Evolutionary conservation across 2,888 invertebrate species (phyloP), one percentile per base, ranked within the genome.

Genomic region (Cactoblastis cactorum): DNA sequence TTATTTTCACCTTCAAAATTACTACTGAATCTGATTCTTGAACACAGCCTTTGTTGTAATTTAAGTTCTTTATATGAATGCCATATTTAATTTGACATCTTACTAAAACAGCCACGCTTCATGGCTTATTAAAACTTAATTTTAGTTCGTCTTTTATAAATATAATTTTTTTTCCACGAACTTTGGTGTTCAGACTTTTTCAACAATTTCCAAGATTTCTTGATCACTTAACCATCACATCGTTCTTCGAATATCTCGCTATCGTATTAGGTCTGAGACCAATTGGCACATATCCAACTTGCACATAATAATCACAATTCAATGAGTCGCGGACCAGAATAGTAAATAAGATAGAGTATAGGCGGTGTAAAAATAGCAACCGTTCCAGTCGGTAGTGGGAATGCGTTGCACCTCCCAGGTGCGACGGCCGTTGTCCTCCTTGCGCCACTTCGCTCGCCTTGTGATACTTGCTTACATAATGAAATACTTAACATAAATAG

Each of bases 261-360:
- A 80, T 81, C 80, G 80, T 72, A 80, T 80, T 82, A 80, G 77
- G 82, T 80, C 75, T 66, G 79, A 75, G 77, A 71, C 71, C 72
- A 61, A 74, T 78, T 89, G 89, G 89, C 89, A 80, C 73, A 73
- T 77, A 74, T 86, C 89, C 88, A 88, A 87, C 80, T 80, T 85
- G 85, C 87, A 87, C 87, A 88, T 89, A 88, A 88, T 89, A 88
- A 87, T 87, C 85, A 88, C 89, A 87, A 88, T 89, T 88, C 88
- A 89, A 89, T 88, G 88, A 88, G 88, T 83, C 83, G 84, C 84
- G 79, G 84, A 85, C 89, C 80, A 86, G 88, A 89, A 88, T 88
- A 89, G 89, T 88, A 85, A 89, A 88, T 87, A 88, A 89, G 85
- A 87, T 86, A 86, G 83, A 83, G 84, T 84, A 22, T 8, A 78